Percentiles rank a stretch among this genome's conserved stretches.
Conservation (phyloP, 2,113 vertebrate genomes). For the Petrocephalus microphthalmus region DNA sequence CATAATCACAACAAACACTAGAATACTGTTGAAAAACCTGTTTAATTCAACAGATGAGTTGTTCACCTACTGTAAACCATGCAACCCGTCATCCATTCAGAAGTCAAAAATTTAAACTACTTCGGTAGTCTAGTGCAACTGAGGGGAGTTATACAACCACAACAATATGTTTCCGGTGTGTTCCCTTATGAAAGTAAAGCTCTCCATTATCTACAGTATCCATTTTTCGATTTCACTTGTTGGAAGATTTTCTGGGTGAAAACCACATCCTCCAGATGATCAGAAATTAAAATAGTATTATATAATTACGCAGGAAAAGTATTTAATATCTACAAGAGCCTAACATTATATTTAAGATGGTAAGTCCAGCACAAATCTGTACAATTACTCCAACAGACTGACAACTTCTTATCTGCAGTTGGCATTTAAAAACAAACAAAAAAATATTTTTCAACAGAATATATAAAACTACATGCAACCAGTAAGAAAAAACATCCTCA, state of each 20-base stretch:
- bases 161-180: too few relatives aligned
- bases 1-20: background rate
- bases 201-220: too few relatives aligned
- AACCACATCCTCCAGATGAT: too few relatives aligned
- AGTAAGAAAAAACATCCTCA: background rate
- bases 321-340: too few relatives aligned
- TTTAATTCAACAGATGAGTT: background rate
- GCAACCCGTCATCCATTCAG: background rate
- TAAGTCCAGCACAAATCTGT: background rate
- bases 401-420: background rate
- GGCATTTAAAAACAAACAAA: background rate
- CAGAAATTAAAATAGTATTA: too few relatives aligned
- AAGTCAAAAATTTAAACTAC: background rate
- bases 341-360: too few relatives aligned
- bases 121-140: too few relatives aligned
- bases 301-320: too few relatives aligned
- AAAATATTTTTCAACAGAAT: background rate
- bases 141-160: too few relatives aligned
- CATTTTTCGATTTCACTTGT: too few relatives aligned
- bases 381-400: background rate
- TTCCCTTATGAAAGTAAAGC: too few relatives aligned
- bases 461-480: background rate
- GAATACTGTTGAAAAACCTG: background rate
- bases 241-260: too few relatives aligned
- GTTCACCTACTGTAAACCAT: background rate